Conservation (phyloP, 2,888 invertebrate species). For the Tetrapedia diversipes region DNA sequence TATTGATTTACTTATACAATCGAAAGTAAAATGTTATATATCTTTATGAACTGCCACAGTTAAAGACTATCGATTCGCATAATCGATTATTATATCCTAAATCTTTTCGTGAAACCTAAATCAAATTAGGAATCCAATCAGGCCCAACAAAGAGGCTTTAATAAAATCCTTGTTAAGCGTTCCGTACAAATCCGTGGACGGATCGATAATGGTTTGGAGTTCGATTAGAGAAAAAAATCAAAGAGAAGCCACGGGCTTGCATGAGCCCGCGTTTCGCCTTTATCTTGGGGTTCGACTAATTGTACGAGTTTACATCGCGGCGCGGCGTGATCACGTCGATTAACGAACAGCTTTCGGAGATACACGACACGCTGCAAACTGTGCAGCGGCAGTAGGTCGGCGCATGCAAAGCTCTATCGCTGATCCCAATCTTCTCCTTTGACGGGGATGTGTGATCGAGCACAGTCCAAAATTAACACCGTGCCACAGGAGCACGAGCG, state of each 20-base stretch:
- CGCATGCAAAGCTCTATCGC: constrained; percentile 61
- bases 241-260: background rate
- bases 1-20: too few species aligned
- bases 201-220: background rate
- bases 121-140: too few species aligned
- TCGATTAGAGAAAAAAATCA: background rate
- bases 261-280: constrained; percentile 24
- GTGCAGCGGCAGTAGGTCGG: constrained; percentile 52
- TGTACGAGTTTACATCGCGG: constrained; percentile 50
- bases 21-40: too few species aligned
- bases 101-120: too few species aligned
- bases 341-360: constrained; percentile 52
- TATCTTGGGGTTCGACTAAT: constrained; percentile 45
- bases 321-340: constrained; percentile 53
- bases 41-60: too few species aligned
- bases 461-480: constrained; percentile 63
- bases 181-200: background rate
- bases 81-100: too few species aligned
- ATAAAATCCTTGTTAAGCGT: background rate
- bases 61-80: too few species aligned
- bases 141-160: background rate
- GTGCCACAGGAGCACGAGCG: constrained; percentile 47
- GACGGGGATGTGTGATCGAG: constrained; percentile 60
- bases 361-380: constrained; percentile 55
- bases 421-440: constrained; percentile 62